phyloP scores from a whole-genome alignment of 1,140 invertebrate species.

The Drosophila mayri region DNA sequence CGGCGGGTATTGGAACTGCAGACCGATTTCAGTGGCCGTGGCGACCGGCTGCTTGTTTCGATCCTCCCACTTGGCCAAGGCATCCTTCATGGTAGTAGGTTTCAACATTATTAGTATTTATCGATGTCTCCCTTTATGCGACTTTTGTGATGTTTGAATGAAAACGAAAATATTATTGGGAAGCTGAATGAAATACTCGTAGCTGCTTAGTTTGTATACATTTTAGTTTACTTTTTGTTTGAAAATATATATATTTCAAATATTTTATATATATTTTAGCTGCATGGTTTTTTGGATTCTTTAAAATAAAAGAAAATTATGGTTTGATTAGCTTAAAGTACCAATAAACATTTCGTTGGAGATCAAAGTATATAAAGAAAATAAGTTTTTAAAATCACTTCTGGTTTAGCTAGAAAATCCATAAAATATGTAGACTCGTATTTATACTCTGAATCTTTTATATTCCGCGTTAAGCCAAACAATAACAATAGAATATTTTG shows the following conservation, averaged over 20 bases:
- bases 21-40: conserved; percentile 90
- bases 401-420: neutral
- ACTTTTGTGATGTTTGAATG: neutral
- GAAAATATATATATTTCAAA: neutral
- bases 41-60: conserved; percentile 88
- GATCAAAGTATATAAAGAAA: neutral
- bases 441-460: neutral
- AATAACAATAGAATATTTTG: neutral
- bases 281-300: too few species aligned
- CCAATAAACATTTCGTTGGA: neutral
- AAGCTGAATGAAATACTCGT: too few species aligned
- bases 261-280: too few species aligned
- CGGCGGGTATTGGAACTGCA: conserved; percentile 92
- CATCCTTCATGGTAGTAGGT: conserved; percentile 91
- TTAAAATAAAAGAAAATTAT: too few species aligned
- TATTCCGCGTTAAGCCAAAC: neutral
- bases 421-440: neutral
- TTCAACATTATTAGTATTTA: conserved; percentile 56
- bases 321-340: neutral
- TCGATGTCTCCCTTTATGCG: neutral
- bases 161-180: neutral
- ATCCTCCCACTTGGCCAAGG: conserved; percentile 93
- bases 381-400: neutral
- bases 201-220: too few species aligned
- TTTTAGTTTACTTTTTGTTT: neutral